These are phyloP conservation scores for Paraplagusia blochii DNA, from an alignment of 2,113 vertebrate species.

Conservation along the genomic window DNA sequence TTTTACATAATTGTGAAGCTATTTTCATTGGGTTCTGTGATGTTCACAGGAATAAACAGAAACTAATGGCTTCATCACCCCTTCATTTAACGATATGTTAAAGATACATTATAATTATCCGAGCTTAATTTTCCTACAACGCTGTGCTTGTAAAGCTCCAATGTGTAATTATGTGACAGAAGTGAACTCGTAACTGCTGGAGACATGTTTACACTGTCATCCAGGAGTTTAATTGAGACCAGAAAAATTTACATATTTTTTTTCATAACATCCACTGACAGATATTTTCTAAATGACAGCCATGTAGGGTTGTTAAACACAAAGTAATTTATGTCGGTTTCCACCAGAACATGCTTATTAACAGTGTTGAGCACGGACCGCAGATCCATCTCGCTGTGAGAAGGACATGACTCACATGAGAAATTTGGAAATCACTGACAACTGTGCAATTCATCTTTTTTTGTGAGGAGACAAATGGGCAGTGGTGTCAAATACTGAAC, in stretches of 20 bases:
- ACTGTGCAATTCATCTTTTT: conserved; percentile 52
- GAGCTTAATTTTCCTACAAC: not conserved
- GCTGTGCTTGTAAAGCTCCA: conserved; percentile 3
- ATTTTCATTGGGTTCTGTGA: not conserved
- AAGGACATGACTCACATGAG: conserved; percentile 26
- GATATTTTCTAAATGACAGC: conserved; percentile 13
- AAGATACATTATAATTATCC: conserved; percentile 1
- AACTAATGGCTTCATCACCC: too few relatives aligned
- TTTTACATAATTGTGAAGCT: not conserved
- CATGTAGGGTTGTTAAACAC: conserved; percentile 17
- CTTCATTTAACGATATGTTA: not conserved
- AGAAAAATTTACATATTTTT: not conserved
- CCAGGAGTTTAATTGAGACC: not conserved
- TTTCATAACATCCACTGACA: not conserved
- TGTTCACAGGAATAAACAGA: too few relatives aligned
- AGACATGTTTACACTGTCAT: conserved; percentile 8
- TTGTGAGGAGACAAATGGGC: conserved; percentile 53
- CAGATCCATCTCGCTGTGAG: conserved; percentile 28
- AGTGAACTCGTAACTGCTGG: conserved; percentile 12
- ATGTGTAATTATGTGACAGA: conserved; percentile 15
- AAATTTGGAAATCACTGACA: conserved; percentile 24
- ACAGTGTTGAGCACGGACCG: conserved; percentile 29
- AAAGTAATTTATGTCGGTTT: not conserved
- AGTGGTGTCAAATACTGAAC: conserved; percentile 50
- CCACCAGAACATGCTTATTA: conserved; percentile 29